Base-by-base conservation (phyloP, 2,113 vertebrate species). In the Eulemur macaco region DNA sequence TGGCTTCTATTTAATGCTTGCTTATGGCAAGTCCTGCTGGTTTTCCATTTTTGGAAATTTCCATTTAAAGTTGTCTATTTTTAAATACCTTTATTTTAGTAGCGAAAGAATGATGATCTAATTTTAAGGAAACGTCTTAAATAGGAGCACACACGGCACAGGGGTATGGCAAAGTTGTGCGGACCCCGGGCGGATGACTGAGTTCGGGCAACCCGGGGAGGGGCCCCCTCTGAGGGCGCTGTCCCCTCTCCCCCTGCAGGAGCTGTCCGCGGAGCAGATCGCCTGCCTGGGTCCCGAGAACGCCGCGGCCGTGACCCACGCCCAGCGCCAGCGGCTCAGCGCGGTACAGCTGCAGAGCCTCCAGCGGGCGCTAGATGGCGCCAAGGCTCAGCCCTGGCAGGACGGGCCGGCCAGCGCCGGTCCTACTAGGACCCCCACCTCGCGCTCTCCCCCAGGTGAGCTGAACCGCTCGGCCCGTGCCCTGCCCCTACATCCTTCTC, bases 261-360 rank as follows among this genome's bases (percentile, higher is more conserved):
- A 96, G 42, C 95, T 99, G 96, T 99, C 99, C 11, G 64, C 97
- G 2, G 98, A 98, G 31, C 99, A 99, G 94, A 98, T 99, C 69
- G 97, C 97, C 34, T 97, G 86, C 76, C 83, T 99, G 89, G 99
- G 99, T 23, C 98, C 98, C 0, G 98, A 98, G 95, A 99, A 99
- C 12, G 99, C 99, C 0, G 98, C 98, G 0, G 34, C 96, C 20
- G 98, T 99, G 63, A 99, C 98, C 3, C 94, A 54, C 1, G 89
- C 27, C 0, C 99, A 99, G 97, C 96, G 94, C 6, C 47, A 97
- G 47, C 97, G 0, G 1, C 98, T 99, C 89, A 97, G 94, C 87
- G 8, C 69, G 1, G 2, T 88, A 0, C 99, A 99, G 98, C 97
- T 99, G 93, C 98, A 98, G 84, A 98, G 98, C 96, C 98, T 99